Evolutionary conservation across 2,888 invertebrate species (phyloP), one percentile per base, ranked within the genome.

Genomic region (Pasiphila rectangulata): DNA sequence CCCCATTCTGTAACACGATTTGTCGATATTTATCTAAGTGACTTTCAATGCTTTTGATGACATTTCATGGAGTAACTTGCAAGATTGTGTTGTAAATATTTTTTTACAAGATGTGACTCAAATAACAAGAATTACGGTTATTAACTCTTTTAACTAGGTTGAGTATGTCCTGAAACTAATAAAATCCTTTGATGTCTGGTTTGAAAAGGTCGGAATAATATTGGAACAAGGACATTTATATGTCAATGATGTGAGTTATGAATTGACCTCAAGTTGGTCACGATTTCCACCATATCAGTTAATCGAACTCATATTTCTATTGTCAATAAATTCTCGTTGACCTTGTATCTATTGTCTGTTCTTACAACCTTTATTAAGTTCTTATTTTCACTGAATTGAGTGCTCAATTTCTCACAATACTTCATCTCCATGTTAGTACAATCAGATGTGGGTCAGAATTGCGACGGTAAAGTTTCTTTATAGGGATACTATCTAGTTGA

Each of bases 261-360:
- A 65, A 67, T 68, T 75, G 79, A 78, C 80, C 82, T 79, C 71
- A 67, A 61, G 67, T 69, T 61, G 72, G 79, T 82, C 83, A 86
- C 83, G 84, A 83, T 67, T 69, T 69, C 65, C 62, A 63, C 67
- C 66, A 68, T 77, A 83, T 83, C 81, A 76, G 79, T 79, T 85
- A 78, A 75, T 75, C 71, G 72, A 67, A 65, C 63, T 60, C 64
- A 79, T 79, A 72, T 76, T 79, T 82, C 78, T 75, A 70, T 76
- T 74, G 76, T 74, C 75, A 74, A 75, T 78, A 75, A 71, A 66
- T 63, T 60, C 63, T 69, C 46, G 66, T 56, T 73, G 72, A 72
- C 81, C 82, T 82, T 77, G 82, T 67, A 60, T 64, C 41, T 52
- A 52, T 56, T 51, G 55, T 51, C 24, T 9, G 45, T 10, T n/a